Evolutionary conservation across 2,797 vertebrate genomes (phyloP), one percentile per base, ranked within the genome.

Genomic region (Tapirus indicus): DNA sequence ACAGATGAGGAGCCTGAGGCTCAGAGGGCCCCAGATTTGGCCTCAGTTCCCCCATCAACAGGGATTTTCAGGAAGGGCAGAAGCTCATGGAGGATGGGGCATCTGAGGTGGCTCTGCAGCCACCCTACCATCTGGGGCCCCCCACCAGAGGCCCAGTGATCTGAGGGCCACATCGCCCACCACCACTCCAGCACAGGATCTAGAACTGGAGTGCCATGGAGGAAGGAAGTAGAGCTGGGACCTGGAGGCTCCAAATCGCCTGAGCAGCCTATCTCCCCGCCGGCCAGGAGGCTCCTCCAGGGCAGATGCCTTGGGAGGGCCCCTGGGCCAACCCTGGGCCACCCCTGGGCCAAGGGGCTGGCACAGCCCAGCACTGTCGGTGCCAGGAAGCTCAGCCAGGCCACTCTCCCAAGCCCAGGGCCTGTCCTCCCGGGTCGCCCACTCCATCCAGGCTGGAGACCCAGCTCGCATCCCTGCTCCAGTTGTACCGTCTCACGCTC

Each of bases 1-100:
- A 88, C 4, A 85, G 91, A 49, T 74, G 68, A 97, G 66, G 66
- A 92, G 52, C 58, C 69, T 35, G 54, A 94, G 64, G 80, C 47
- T 44, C 79, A 83, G 44, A 52, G 29, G 44, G 44, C 16, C 78
- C 2, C 25, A 64, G 71, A 60, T 44, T 38, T 52, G 88, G 87
- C 84, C 74, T 92, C 62, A 68, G 96, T 25, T 78, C 62, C 75
- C 68, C 56, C 93, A 68, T 75, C 64, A 7, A 41, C 58, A 66
- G 69, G 35, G 69, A 41, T 80, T 84, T 92, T 82, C 44, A 88
- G 68, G 64, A 69, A 87, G 78, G 74, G 69, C 74, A 74, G 56
- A 69, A 74, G 78, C 21, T 91, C 41, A 47, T 1, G 8, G 38
- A 54, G 41, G 32, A 69, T 49, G 75, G 38, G 21, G 60, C 72